Base-by-base conservation (phyloP, 2,113 vertebrate species). In the Nyctereutes procyonoides region DNA sequence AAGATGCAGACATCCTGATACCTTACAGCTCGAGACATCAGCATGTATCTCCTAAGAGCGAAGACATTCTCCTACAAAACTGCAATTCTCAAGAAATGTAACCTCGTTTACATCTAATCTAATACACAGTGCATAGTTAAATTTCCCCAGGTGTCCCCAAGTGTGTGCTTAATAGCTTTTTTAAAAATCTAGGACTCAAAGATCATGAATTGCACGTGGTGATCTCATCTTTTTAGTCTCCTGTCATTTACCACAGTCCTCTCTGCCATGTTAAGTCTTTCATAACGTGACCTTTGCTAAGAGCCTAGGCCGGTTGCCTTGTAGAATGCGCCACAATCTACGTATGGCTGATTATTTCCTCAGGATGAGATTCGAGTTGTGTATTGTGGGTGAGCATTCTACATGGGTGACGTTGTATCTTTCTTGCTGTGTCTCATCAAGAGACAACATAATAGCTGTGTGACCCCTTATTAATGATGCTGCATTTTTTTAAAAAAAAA, bases 391-490 rank as follows among this genome's bases (percentile, higher is more conserved):
- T 0, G 0, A 63, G 30, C 26, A 84, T 84, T 83, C 81, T 80
- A 35, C 28, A 74, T 35, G 60, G 11, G 13, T 83, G 38, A 35
- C 53, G 14, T 65, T 58, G 32, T 63, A 90, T 55, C 22, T 62
- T 90, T 89, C 82, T 62, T 77, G 14, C 35, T 86, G 53, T 90
- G 26, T 90, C 94, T 58, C 43, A 58, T 80, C 55, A 80, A 51
- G 82, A 96, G 60, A 74, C 53, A 73, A 65, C 67, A 62, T 65
- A 83, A 76, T 67, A 79, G 67, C 56, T 80, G 2, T 63, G 93
- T 93, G 65, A 56, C 63, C 48, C 55, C 20, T 93, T 97, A 67
- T 71, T 92, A 95, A 93, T 88, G 56, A 89, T 90, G 55, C 53
- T 94, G 88, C 55, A 35, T 90, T 92, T 93, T 74, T 74, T 43